Base-by-base conservation (phyloP, 1,140 invertebrate genomes). In the Nymphalis io region DNA sequence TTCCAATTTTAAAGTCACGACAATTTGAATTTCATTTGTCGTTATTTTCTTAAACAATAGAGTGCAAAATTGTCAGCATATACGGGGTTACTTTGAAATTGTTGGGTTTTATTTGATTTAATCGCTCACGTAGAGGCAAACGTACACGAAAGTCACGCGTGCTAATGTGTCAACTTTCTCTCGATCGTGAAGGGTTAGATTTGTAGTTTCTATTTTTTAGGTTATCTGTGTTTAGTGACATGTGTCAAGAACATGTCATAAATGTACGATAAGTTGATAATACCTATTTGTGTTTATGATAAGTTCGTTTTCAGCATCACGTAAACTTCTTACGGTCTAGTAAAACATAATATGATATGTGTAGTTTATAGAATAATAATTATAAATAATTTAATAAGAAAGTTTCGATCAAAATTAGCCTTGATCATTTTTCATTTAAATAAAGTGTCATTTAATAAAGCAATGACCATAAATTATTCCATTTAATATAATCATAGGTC, bases 81-180 rank as follows among this genome's bases (percentile, higher is more conserved):
- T 55, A 53, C 44, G 69, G 57, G 40, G 42, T 48, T 70, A 59
- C 48, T 53, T 57, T 58, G 68, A 68, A 72, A 72, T 67, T 70
- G 59, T 68, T 76, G 63, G 61, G 60, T 79, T 79, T 55, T 77
- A 75, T 74, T 70, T 72, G 81, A 88, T 84, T 79, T 84, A 80
- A 88, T 87, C 86, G 74, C 74, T 86, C 84, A 86, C 84, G 85
- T 85, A 80, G 61, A 53, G 68, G 42, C 53, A 65, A 70, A 71
- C 69, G 78, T 83, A 84, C 84, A 78, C 74, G 80, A 81, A 53
- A 72, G 78, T 84, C 83, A 87, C 83, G 82, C 72, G 76, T 75
- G 74, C 64, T 73, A 75, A 76, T 70, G 76, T 73, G 76, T 79
- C 76, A 78, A 75, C 84, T 87, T 87, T 87, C 83, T 76, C 84